Percentiles rank a stretch among this genome's conserved stretches.
These are phyloP conservation scores for Podotricha telesiphe DNA, from an alignment of 2,888 invertebrate genomes.

Conservation along the genomic window DNA sequence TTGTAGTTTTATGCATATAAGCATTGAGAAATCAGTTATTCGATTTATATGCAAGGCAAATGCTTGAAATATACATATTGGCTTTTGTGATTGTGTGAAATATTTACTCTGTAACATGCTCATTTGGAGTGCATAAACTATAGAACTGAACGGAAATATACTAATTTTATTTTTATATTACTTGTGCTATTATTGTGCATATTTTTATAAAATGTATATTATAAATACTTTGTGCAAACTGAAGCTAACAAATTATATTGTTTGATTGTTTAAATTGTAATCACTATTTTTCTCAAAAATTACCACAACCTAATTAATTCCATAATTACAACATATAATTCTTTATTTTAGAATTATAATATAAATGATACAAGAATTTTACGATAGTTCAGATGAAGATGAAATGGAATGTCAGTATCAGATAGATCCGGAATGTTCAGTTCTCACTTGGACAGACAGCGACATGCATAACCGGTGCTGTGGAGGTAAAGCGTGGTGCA, in stretches of 20 bases:
- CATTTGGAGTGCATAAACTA: no score
- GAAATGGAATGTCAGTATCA: conserved; percentile 75
- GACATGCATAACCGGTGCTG: conserved; percentile 95
- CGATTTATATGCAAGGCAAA: not conserved
- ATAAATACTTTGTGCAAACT: no score
- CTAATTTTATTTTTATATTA: no score
- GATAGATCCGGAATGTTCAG: conserved; percentile 69
- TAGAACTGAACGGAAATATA: no score
- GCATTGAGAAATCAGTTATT: not conserved
- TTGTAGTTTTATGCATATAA: not conserved
- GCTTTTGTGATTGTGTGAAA: no score
- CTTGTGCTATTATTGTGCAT: no score
- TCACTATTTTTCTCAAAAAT: no score
- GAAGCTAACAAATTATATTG: no score
- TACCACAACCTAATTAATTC: not conserved
- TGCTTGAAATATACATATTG: not conserved
- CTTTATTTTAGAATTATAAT: conserved; percentile 37
- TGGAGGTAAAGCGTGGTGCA: conserved; percentile 93
- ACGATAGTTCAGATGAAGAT: conserved; percentile 77
- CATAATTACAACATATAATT: not conserved
- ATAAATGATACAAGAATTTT: conserved; percentile 77
- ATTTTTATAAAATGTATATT: no score
- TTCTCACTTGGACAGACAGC: conserved; percentile 65
- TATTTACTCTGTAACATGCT: no score
- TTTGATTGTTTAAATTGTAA: no score